phyloP scores from a whole-genome alignment of 2,797 vertebrate species.

The Galagoides demidoff region DNA sequence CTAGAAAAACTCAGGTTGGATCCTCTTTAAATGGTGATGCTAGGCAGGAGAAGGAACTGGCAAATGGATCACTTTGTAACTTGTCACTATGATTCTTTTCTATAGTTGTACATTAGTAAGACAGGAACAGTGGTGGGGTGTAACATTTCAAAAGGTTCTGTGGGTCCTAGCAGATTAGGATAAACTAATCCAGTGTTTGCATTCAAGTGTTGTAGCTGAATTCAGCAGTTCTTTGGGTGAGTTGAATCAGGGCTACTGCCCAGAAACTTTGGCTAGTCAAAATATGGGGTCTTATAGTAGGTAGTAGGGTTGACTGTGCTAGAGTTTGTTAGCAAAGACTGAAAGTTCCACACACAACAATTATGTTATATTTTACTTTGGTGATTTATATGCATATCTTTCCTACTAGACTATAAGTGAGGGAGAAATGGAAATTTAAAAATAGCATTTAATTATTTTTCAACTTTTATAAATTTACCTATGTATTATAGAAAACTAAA shows the following conservation, averaged over 20 bases:
- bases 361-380: constrained; percentile 26
- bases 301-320: neutral
- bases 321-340: neutral
- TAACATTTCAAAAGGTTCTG: neutral
- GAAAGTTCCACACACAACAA: neutral
- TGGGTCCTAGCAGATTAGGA: neutral
- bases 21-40: constrained; percentile 18
- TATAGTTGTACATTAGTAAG: neutral
- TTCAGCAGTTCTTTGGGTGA: neutral
- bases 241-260: neutral
- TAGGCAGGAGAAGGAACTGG: neutral
- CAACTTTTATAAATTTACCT: neutral
- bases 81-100: neutral
- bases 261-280: neutral
- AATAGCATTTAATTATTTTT: constrained; percentile 10
- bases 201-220: neutral
- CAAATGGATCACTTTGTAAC: constrained; percentile 22
- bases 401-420: neutral
- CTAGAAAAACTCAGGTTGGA: neutral
- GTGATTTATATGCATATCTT: neutral
- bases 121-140: neutral
- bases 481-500: neutral
- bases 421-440: neutral
- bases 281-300: neutral
- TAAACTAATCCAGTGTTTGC: constrained; percentile 10